A percentile compares a stretch with the other conserved stretches of the same genome.
These are phyloP conservation scores for Cichlasoma orientale DNA, from an alignment of 2,797 vertebrate genomes.

Conservation along the genomic window DNA sequence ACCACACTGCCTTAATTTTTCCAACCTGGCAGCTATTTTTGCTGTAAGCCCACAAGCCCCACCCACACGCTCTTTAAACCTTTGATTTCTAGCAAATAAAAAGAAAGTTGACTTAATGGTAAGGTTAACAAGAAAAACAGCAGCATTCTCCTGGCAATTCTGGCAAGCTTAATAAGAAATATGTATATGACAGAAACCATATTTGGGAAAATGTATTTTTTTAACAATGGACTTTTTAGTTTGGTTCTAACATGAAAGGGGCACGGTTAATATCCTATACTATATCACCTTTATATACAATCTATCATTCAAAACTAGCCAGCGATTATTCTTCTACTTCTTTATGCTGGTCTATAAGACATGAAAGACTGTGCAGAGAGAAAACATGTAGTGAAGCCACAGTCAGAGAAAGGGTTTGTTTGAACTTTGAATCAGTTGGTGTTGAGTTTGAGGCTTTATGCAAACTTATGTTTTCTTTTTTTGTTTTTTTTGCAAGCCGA, in stretches of 20 bases:
- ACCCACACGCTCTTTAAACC: background rate
- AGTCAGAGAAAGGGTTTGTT: background rate
- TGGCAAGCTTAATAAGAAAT: background rate
- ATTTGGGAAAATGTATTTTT: background rate
- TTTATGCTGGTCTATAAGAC: background rate
- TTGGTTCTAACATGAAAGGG: background rate
- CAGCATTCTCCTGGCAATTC: background rate
- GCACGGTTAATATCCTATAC: background rate
- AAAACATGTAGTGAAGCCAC: background rate
- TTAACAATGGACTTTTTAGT: background rate
- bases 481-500: background rate
- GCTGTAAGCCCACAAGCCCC: background rate
- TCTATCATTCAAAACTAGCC: background rate
- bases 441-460: background rate
- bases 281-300: background rate
- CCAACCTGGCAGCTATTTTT: no score
- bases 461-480: background rate
- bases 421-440: background rate
- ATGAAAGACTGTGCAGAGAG: background rate
- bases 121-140: background rate
- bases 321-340: background rate
- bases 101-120: background rate
- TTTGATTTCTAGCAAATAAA: background rate
- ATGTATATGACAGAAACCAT: background rate
- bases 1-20: no score